phyloP scores from a whole-genome alignment of 2,888 invertebrate species.

The Thelaira solivaga region DNA sequence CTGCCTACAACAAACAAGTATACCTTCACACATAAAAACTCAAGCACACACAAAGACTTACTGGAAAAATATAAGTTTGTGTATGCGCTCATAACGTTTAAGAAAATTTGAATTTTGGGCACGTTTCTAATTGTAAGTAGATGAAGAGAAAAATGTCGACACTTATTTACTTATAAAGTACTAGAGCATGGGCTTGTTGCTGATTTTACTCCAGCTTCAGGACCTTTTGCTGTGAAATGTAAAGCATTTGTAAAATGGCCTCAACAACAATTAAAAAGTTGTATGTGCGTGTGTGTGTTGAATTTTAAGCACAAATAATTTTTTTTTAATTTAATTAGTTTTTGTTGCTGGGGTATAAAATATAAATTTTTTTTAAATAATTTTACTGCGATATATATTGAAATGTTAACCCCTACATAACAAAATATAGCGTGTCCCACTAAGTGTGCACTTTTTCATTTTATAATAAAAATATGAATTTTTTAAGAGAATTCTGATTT shows the following conservation, averaged over 20 bases:
- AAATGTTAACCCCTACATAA: too few species aligned
- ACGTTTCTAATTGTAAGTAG: constrained; percentile 31
- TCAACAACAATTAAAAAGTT: not conserved
- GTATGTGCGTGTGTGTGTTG: not conserved
- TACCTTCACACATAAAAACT: not conserved
- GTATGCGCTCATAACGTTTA: not conserved
- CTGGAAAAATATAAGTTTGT: too few species aligned
- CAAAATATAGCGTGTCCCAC: too few species aligned
- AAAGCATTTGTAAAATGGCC: constrained; percentile 22
- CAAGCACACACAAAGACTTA: not conserved
- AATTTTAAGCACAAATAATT: not conserved
- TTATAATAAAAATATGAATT: too few species aligned
- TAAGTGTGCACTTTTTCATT: too few species aligned
- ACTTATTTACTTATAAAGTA: not conserved
- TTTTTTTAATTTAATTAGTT: not conserved
- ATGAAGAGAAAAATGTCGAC: not conserved
- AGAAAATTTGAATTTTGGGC: constrained; percentile 47
- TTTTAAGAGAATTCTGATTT: too few species aligned
- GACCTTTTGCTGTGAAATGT: not conserved
- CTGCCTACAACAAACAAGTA: not conserved
- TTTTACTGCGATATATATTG: too few species aligned
- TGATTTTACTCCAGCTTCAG: not conserved
- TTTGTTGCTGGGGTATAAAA: too few species aligned
- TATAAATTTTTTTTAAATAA: too few species aligned
- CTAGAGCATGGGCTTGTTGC: too few species aligned